A percentile compares a stretch with the other conserved stretches of the same genome.
phyloP scores from a whole-genome alignment of 1,140 invertebrate species.

The Drosophila ambigua region DNA sequence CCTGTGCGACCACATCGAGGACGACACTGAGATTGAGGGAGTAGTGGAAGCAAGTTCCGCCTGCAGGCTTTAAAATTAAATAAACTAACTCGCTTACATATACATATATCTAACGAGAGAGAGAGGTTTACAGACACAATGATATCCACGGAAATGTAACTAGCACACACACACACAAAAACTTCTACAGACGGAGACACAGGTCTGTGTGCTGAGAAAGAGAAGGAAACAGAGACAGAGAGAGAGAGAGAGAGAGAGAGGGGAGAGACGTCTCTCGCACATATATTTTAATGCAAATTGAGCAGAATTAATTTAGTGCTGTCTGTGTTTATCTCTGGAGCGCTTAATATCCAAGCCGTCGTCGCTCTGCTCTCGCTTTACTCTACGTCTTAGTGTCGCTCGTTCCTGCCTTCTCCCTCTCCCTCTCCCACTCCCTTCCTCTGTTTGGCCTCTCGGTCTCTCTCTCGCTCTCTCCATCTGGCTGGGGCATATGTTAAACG shows the following conservation, averaged over 20 bases:
- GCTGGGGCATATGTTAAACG: slow-evolving; percentile 73
- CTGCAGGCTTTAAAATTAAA: slow-evolving; percentile 68
- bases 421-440: slow-evolving; percentile 1
- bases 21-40: slow-evolving; percentile 9
- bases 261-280: slow-evolving; percentile 19
- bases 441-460: slow-evolving; percentile 19
- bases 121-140: slow-evolving; percentile 6
- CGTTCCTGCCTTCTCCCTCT: slow-evolving; percentile 4
- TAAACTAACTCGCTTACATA: slow-evolving; percentile 54
- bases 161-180: slow-evolving; percentile 48
- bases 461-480: slow-evolving; percentile 12
- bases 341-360: slow-evolving; percentile 76
- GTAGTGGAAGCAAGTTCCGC: slow-evolving; percentile 33
- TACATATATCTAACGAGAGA: neutral
- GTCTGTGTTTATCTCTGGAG: slow-evolving; percentile 75
- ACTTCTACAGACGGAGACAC: slow-evolving; percentile 16
- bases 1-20: slow-evolving; percentile 40
- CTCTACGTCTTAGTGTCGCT: neutral
- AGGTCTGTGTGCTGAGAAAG: neutral
- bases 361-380: slow-evolving; percentile 40
- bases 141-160: slow-evolving; percentile 63
- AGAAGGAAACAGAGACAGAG: too few species aligned
- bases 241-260: neutral
- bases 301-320: slow-evolving; percentile 83
- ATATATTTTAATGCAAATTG: slow-evolving; percentile 83